These are phyloP conservation scores for Hirundo rustica DNA, from an alignment of 2,797 vertebrate species.

Conservation along the genomic window DNA sequence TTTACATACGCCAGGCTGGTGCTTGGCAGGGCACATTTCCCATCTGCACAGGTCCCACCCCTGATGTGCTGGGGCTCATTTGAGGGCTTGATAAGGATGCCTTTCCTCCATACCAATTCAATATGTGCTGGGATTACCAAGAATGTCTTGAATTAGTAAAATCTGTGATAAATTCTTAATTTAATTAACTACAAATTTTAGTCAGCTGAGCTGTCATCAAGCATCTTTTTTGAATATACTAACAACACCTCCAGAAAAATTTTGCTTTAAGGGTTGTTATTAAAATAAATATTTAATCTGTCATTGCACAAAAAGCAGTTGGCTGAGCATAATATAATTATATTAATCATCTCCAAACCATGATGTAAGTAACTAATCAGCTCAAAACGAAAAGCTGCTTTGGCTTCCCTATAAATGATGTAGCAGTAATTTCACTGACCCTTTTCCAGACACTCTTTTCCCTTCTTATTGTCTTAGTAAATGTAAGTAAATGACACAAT, in stretches of 20 bases:
- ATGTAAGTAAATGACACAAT: no score
- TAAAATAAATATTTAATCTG: slow-evolving; percentile 45
- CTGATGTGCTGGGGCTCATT: neutral
- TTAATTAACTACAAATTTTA: neutral
- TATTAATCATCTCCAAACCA: slow-evolving; percentile 28
- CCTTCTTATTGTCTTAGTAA: neutral
- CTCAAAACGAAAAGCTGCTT: neutral
- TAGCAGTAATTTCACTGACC: neutral
- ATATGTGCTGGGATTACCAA: neutral
- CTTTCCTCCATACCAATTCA: neutral
- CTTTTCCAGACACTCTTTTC: neutral
- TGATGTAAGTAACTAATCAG: neutral
- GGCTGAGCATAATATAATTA: neutral
- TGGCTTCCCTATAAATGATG: neutral
- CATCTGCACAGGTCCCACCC: neutral
- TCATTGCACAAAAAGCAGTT: neutral
- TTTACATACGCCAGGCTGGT: neutral
- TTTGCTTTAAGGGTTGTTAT: neutral
- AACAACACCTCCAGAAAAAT: neutral
- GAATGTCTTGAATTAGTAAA: neutral
- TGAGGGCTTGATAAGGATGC: neutral
- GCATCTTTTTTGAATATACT: neutral
- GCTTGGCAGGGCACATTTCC: neutral
- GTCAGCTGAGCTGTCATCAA: neutral
- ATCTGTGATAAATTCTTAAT: neutral